These are phyloP conservation scores for Parotocinclus haroldoi DNA, from an alignment of 2,797 vertebrate genomes.

Conservation along the genomic window DNA sequence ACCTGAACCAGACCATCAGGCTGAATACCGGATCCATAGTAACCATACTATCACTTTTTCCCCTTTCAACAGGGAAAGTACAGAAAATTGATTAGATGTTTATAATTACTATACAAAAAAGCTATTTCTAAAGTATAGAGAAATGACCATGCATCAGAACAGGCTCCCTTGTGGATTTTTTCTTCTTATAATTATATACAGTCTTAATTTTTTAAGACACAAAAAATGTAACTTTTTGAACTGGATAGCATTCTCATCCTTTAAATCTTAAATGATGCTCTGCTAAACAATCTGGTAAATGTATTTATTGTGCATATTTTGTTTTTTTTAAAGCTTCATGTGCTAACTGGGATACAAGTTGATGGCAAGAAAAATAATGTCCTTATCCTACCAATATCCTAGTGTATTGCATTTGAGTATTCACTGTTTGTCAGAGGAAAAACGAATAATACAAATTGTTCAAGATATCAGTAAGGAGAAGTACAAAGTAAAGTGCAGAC, in stretches of 20 bases:
- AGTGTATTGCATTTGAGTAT: constrained; percentile 22
- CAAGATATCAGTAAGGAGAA: constrained; percentile 1
- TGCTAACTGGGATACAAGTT: constrained; percentile 31
- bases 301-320: constrained; percentile 47
- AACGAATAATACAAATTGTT: constrained; percentile 18
- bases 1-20: too few species aligned
- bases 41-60: too few species aligned
- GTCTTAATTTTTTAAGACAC: not conserved
- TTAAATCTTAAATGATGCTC: constrained; percentile 9
- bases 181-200: too few species aligned
- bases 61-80: too few species aligned
- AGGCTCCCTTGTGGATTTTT: too few species aligned
- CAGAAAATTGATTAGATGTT: too few species aligned
- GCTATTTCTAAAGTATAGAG: too few species aligned
- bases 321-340: constrained; percentile 31
- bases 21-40: too few species aligned
- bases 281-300: not conserved
- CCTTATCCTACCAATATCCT: not conserved
- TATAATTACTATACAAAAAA: too few species aligned
- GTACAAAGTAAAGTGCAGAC: constrained; percentile 56
- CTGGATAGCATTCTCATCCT: too few species aligned
- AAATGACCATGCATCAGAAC: too few species aligned
- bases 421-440: constrained; percentile 54
- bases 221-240: too few species aligned
- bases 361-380: constrained; percentile 28